phyloP scores from a whole-genome alignment of 1,140 invertebrate species.

The Eufriesea mexicana region DNA sequence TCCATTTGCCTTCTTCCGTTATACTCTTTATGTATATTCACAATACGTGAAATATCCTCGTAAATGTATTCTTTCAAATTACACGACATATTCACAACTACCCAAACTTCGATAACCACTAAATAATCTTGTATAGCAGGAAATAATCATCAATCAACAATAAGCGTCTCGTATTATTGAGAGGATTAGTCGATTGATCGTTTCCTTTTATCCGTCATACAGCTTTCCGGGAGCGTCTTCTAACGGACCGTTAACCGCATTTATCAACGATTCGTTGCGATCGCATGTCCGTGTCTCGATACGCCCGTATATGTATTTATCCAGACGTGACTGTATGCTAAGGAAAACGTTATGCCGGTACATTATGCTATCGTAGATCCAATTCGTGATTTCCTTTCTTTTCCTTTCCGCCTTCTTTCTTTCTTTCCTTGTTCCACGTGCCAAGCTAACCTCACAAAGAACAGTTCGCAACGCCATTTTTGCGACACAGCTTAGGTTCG shows the following conservation, averaged over 20 bases:
- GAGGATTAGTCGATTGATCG: not conserved
- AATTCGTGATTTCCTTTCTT: not conserved
- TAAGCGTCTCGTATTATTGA: not conserved
- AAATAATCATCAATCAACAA: not conserved
- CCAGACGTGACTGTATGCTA: not conserved
- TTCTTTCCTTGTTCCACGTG: not conserved
- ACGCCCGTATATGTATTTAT: not conserved
- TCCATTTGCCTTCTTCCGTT: too few relatives aligned
- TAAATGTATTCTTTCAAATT: not conserved
- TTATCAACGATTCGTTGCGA: not conserved
- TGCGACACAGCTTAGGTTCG: too few relatives aligned
- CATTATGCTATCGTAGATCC: not conserved
- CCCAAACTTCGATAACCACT: not conserved
- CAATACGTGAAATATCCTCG: too few relatives aligned
- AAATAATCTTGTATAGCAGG: not conserved
- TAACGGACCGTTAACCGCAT: not conserved
- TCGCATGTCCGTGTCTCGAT: not conserved
- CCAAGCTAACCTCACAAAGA: not conserved
- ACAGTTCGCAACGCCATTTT: too few relatives aligned
- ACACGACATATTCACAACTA: not conserved
- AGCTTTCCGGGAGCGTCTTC: not conserved
- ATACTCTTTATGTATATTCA: too few relatives aligned
- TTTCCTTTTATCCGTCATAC: not conserved
- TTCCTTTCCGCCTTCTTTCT: not conserved
- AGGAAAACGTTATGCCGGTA: slow-evolving; percentile 7